Evolutionary conservation across 2,797 vertebrate genomes (phyloP).

Genomic region (Rhynchotus rufescens): DNA sequence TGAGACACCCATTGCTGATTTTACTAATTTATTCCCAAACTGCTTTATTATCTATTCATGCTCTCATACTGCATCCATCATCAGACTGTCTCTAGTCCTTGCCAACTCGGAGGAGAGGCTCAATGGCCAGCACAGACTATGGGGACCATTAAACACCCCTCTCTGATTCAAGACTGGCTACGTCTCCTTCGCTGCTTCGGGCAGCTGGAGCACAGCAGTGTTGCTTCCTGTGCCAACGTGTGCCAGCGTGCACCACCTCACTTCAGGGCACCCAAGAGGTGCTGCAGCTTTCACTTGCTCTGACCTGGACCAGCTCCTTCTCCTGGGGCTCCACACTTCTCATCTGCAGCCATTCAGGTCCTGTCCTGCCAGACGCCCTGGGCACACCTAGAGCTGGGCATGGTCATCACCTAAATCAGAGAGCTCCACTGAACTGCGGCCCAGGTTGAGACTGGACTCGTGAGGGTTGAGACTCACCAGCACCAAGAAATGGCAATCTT

Average conservation of each 20-base stretch:
- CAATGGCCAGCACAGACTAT: accelerated
- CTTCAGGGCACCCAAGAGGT: background rate
- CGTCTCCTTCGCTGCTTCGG: background rate
- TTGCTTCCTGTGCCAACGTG: accelerated
- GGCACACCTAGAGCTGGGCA: background rate
- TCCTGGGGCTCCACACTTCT: background rate
- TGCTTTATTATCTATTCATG: background rate
- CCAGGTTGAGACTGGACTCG: background rate
- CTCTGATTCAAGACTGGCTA: background rate
- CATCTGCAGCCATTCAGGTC: background rate
- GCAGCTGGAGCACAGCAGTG: background rate
- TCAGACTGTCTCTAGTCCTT: background rate
- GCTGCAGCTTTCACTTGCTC: background rate
- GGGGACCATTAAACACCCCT: background rate
- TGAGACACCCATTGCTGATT: background rate
- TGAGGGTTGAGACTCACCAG: accelerated
- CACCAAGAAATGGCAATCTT: background rate
- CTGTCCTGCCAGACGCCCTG: background rate
- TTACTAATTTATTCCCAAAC: conserved; percentile 16
- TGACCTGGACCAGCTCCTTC: accelerated
- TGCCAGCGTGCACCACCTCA: background rate
- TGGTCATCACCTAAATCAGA: background rate
- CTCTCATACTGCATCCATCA: background rate
- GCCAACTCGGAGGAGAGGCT: background rate
- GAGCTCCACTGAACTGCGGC: background rate